phyloP scores from a whole-genome alignment of 2,113 vertebrate genomes.

The Argyrosomus japonicus region DNA sequence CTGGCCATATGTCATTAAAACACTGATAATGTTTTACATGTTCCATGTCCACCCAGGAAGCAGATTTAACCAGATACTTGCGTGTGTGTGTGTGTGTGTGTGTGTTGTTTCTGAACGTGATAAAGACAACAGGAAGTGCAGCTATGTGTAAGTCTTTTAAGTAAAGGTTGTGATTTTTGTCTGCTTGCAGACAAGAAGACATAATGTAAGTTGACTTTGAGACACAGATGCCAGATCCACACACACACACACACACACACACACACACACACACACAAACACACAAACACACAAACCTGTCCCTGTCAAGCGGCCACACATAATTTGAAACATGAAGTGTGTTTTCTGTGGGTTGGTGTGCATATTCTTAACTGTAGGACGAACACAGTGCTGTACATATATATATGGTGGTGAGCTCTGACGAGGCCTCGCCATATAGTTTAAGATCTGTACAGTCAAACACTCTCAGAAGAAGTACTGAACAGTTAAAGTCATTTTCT shows the following conservation, averaged over 20 bases:
- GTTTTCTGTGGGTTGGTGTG: slow-evolving; percentile 37
- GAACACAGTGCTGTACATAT: slow-evolving; percentile 57
- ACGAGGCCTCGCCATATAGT: slow-evolving; percentile 17
- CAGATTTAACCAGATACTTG: slow-evolving; percentile 14
- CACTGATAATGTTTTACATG: slow-evolving; percentile 46
- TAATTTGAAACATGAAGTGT: slow-evolving; percentile 5
- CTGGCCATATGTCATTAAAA: slow-evolving; percentile 33
- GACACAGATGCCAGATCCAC: neutral
- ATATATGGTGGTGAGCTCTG: slow-evolving; percentile 28
- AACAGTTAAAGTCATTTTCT: slow-evolving; percentile 29
- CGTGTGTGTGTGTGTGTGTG: slow-evolving; percentile 25
- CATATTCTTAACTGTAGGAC: slow-evolving; percentile 42
- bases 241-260: neutral
- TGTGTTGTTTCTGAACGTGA: slow-evolving; percentile 26
- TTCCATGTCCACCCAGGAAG: slow-evolving; percentile 62
- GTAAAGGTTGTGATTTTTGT: slow-evolving; percentile 18
- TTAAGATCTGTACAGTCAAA: slow-evolving; percentile 35
- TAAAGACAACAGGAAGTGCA: slow-evolving; percentile 23
- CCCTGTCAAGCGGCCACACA: slow-evolving; percentile 1
- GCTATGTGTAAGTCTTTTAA: slow-evolving; percentile 9
- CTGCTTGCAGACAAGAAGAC: neutral
- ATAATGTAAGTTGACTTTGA: slow-evolving; percentile 29
- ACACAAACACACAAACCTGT: neutral
- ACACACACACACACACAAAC: slow-evolving; percentile 18
- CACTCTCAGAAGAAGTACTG: neutral